Percentiles rank a stretch among this genome's conserved stretches.
Conservation (phyloP, 1,140 invertebrate genomes). For the Zaprionus vittiger region DNA sequence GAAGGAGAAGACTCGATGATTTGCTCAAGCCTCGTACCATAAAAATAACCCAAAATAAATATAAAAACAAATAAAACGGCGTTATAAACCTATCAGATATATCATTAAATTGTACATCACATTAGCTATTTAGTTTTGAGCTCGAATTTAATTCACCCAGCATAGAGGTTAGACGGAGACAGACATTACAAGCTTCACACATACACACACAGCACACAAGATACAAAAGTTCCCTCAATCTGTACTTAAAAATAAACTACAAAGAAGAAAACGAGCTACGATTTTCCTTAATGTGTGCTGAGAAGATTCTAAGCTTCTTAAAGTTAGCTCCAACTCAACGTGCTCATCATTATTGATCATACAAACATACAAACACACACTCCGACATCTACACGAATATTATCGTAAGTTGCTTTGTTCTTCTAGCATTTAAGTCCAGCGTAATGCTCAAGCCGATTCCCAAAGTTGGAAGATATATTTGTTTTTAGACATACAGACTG, state of each 20-base stretch:
- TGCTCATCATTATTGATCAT: background rate
- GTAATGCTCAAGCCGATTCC: slow-evolving; percentile 33
- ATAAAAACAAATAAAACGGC: slow-evolving; percentile 25
- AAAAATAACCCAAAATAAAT: slow-evolving; percentile 20
- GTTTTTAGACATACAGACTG: slow-evolving; percentile 11
- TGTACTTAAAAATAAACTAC: slow-evolving; percentile 59
- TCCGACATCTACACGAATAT: background rate
- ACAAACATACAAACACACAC: slow-evolving; percentile 10
- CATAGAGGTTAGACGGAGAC: slow-evolving; percentile 54
- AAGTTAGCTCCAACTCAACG: background rate
- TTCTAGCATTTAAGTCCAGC: slow-evolving; percentile 27
- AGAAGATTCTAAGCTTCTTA: background rate
- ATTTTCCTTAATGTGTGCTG: slow-evolving; percentile 32
- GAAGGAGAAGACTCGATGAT: slow-evolving; percentile 7
- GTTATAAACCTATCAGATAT: slow-evolving; percentile 18
- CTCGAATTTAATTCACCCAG: slow-evolving; percentile 79
- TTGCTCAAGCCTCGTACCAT: slow-evolving; percentile 45
- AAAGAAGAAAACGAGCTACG: slow-evolving; percentile 16
- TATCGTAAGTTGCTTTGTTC: slow-evolving; percentile 26
- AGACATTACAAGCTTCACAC: slow-evolving; percentile 38
- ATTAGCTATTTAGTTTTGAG: slow-evolving; percentile 53
- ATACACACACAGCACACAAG: slow-evolving; percentile 35
- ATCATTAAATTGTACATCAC: slow-evolving; percentile 25
- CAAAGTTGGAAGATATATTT: slow-evolving; percentile 3
- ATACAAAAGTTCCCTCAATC: background rate